Evolutionary conservation across 2,888 invertebrate species (phyloP).

Genomic region (Cryptosula pallasiana): DNA sequence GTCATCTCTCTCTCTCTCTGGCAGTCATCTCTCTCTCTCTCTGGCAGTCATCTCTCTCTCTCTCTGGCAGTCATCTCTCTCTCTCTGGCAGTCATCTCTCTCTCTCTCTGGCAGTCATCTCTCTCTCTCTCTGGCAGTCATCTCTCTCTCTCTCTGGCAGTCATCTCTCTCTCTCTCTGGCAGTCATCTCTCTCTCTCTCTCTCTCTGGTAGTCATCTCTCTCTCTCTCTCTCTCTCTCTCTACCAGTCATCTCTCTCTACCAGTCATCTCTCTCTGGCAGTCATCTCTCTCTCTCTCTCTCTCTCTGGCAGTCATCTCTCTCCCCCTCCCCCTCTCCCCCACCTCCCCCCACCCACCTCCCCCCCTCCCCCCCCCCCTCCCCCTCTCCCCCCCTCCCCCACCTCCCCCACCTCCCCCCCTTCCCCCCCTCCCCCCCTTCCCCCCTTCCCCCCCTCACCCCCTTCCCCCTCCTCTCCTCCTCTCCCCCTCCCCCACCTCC

Average conservation of each 20-base stretch:
- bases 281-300: neutral
- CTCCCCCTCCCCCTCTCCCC: neutral
- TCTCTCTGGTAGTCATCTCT: neutral
- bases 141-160: neutral
- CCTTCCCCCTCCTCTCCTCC: neutral
- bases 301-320: neutral
- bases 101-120: neutral
- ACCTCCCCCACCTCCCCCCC: neutral
- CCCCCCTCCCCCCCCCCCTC: neutral
- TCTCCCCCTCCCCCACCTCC: neutral
- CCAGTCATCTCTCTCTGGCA: neutral
- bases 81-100: neutral
- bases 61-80: neutral
- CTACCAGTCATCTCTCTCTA: neutral
- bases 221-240: neutral
- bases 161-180: neutral
- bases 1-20: neutral
- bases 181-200: neutral
- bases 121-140: neutral
- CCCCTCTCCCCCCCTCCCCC: neutral
- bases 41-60: neutral
- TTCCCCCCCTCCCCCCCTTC: neutral
- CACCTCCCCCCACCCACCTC: neutral
- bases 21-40: neutral
- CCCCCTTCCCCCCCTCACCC: neutral